Base-by-base conservation (phyloP, 2,797 vertebrate species). In the Miichthys miiuy region DNA sequence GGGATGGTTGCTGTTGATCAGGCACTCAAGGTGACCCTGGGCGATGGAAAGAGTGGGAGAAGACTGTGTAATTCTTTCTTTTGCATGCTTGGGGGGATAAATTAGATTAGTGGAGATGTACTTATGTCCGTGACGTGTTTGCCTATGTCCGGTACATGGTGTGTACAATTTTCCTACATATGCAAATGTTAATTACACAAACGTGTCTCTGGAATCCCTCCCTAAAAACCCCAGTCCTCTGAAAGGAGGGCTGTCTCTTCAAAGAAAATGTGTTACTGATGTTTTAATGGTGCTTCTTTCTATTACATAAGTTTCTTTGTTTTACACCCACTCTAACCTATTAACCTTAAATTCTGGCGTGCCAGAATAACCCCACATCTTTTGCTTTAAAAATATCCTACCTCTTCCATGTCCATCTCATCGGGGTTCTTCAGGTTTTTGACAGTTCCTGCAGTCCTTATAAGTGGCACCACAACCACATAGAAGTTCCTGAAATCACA, bases 351-450 rank as follows among this genome's bases (percentile, higher is more conserved):
- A 50, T 61, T 34, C 0, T 16, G 14, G 5, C 17, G 16, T 25
- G 46, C 25, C 10, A 46, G 5, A 51, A 21, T n/a, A 61, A 58
- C 14, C 3, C 17, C 1, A 69, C 14, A 56, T 12, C 17, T 12
- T 58, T 58, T 56, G 18, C n/a, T 27, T 66, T 54, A 54, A 14
- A 54, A 41, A 56, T 3, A 46, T 63, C 94, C 88, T 89, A 99
- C 98, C 97, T 99, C 97, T 78, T 99, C 98, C 84, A 99, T 95
- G 84, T 99, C 98, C 96, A 98, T 97, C 84, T 99, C 97, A 87
- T 99, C 98, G 0, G 98, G 97, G 89, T 94, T 98, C 79, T 96
- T 97, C 81, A 96, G 93, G 1, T 96, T 95, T 75, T 95, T 96
- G 72, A 97, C 96, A 4, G 95, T 95, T 47, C 95, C 96, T 0